Conservation (phyloP, 2,888 invertebrate species). For the Linyphia triangularis region DNA sequence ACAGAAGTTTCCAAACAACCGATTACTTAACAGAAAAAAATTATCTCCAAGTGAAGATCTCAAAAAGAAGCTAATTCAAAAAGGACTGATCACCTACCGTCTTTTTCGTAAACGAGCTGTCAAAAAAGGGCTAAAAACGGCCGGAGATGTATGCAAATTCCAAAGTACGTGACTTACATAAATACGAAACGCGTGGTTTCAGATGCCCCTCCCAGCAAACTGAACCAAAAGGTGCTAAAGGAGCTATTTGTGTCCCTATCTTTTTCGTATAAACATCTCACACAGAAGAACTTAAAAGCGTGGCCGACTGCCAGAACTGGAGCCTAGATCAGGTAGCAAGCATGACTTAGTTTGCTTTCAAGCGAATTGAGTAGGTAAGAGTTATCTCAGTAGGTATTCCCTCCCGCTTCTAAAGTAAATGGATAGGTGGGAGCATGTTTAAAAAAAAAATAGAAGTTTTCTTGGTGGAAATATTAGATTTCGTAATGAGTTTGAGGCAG, state of each 20-base stretch:
- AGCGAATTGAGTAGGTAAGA: background rate
- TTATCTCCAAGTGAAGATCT: too few relatives aligned
- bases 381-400: background rate
- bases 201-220: slow-evolving; percentile 16
- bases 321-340: slow-evolving; percentile 51
- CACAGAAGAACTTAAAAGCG: slow-evolving; percentile 33
- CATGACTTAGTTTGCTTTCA: slow-evolving; percentile 38
- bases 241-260: slow-evolving; percentile 67
- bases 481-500: background rate
- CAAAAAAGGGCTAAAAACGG: slow-evolving; percentile 18
- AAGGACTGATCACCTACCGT: slow-evolving; percentile 22
- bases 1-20: too few relatives aligned
- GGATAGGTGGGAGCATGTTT: background rate
- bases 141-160: slow-evolving; percentile 16
- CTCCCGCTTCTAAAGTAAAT: background rate
- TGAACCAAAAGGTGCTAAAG: slow-evolving; percentile 55
- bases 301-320: slow-evolving; percentile 50
- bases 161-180: slow-evolving; percentile 35
- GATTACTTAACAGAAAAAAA: too few relatives aligned
- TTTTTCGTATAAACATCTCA: slow-evolving; percentile 12
- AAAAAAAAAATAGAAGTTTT: background rate
- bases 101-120: slow-evolving; percentile 27
- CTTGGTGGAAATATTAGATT: background rate
- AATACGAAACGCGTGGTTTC: slow-evolving; percentile 7
- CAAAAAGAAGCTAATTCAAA: background rate